Conservation (phyloP, 2,888 invertebrate species). For the Barypeithes pellucidus region DNA sequence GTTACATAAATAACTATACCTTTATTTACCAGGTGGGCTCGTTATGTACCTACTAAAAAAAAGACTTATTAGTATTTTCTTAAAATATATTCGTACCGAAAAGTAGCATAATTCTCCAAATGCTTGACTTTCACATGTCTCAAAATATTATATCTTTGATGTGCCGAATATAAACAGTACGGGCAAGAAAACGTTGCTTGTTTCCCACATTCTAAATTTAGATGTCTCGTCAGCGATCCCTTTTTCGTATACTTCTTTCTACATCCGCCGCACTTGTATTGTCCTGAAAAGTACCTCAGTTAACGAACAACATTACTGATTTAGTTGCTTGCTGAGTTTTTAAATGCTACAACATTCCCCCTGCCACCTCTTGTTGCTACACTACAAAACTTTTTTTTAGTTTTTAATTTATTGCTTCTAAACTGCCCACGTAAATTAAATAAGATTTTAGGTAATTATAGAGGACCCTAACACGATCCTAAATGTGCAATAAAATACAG, state of each 20-base stretch:
- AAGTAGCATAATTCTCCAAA: not conserved
- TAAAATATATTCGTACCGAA: not conserved
- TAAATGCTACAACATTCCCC: too few species aligned
- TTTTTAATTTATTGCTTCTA: too few species aligned
- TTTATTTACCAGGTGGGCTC: too few species aligned
- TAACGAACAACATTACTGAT: not conserved
- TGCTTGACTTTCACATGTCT: conserved; percentile 46
- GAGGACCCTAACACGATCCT: too few species aligned
- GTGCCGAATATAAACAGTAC: conserved; percentile 2
- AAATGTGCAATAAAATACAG: too few species aligned
- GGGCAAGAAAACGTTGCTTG: conserved; percentile 50
- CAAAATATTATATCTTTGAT: conserved; percentile 45
- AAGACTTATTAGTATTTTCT: not conserved
- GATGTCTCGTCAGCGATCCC: conserved; percentile 53
- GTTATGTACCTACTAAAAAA: not conserved
- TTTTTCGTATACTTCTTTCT: conserved; percentile 44
- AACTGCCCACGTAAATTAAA: too few species aligned
- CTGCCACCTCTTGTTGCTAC: too few species aligned
- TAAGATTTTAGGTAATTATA: too few species aligned
- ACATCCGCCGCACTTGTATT: conserved; percentile 38
- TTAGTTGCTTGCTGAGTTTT: too few species aligned
- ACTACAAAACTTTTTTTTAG: too few species aligned
- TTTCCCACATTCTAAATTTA: conserved; percentile 53
- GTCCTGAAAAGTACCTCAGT: not conserved
- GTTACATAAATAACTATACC: too few species aligned